Conservation (phyloP, 1,140 invertebrate species). For the Lasioglossum baleicum region DNA sequence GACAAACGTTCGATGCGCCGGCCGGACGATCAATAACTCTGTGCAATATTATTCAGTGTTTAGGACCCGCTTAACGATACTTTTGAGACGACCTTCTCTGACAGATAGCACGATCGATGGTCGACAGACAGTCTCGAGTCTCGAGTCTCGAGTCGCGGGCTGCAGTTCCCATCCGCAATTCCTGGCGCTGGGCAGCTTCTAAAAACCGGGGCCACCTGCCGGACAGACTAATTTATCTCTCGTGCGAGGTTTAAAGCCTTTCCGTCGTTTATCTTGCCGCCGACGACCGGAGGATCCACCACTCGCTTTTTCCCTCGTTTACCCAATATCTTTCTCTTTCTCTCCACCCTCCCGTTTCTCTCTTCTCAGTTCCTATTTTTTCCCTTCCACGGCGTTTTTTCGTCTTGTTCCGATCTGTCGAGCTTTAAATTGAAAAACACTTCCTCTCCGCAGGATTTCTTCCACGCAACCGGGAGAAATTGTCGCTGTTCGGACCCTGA, state of each 20-base stretch:
- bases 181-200: conserved; percentile 50
- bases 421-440: conserved; percentile 65
- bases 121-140: conserved; percentile 39
- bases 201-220: conserved; percentile 67
- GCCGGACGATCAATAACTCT: no score
- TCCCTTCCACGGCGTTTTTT: background rate
- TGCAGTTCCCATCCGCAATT: conserved; percentile 53
- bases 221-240: conserved; percentile 74
- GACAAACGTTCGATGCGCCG: no score
- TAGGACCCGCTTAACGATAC: no score
- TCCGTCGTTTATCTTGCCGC: conserved; percentile 72
- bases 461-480: conserved; percentile 20
- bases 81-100: background rate
- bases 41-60: no score
- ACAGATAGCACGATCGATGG: conserved; percentile 31
- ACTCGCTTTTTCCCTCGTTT: conserved; percentile 49
- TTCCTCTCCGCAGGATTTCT: conserved; percentile 30
- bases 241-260: conserved; percentile 71
- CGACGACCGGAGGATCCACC: conserved; percentile 64
- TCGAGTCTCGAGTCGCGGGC: conserved; percentile 52
- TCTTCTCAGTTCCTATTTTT: background rate
- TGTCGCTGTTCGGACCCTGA: background rate
- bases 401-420: conserved; percentile 27
- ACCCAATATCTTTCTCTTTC: conserved; percentile 5
- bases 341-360: background rate